A percentile compares a stretch with the other conserved stretches of the same genome.
phyloP scores from a whole-genome alignment of 2,797 vertebrate genomes.

The Phalanger gymnotis region DNA sequence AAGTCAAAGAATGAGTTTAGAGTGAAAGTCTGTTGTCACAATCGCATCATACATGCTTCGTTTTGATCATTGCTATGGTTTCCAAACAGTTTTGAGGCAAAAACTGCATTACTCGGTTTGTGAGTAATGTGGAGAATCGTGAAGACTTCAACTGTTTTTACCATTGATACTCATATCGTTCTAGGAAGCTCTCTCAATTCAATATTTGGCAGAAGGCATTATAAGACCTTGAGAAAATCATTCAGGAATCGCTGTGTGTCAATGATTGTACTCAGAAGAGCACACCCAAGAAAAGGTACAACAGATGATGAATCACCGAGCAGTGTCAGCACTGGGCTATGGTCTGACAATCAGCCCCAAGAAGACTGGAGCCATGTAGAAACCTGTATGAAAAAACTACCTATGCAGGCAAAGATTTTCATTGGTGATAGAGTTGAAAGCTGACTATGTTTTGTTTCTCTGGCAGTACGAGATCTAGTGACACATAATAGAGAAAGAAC shows the following conservation, averaged over 20 bases:
- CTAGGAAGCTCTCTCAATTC: conserved; percentile 71
- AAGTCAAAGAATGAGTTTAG: neutral
- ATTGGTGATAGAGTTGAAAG: neutral
- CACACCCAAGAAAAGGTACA: conserved; percentile 71
- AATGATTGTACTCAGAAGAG: conserved; percentile 58
- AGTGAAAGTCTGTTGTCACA: neutral
- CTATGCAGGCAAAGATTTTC: conserved; percentile 22
- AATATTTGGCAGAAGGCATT: conserved; percentile 64
- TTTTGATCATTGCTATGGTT: neutral
- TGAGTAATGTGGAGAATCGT: conserved; percentile 46
- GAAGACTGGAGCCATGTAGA: conserved; percentile 37
- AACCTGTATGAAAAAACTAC: conserved; percentile 46
- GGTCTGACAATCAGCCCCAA: conserved; percentile 14
- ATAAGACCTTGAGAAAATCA: conserved; percentile 66
- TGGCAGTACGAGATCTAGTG: neutral
- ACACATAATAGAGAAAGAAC: neutral
- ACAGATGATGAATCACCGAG: conserved; percentile 30
- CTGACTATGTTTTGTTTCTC: neutral
- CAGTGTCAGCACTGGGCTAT: neutral
- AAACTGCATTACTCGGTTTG: neutral
- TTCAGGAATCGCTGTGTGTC: conserved; percentile 66
- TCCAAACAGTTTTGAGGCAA: neutral
- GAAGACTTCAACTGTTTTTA: conserved; percentile 29
- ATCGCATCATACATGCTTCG: neutral
- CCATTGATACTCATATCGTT: conserved; percentile 54